phyloP scores from a whole-genome alignment of 2,113 vertebrate species.

The Artemisiospiza belli region DNA sequence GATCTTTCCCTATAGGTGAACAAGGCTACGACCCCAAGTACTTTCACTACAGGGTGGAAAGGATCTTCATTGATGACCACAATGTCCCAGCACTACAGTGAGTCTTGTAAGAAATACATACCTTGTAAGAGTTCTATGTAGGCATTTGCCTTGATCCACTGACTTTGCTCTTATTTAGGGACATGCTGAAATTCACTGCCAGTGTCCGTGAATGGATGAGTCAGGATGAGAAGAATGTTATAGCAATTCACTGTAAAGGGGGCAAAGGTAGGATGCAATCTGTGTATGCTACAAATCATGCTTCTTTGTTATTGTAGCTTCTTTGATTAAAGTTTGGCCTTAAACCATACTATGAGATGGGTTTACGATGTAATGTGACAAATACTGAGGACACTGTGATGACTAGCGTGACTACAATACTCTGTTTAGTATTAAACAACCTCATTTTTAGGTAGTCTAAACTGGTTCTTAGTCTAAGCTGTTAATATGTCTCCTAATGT shows the following conservation, averaged over 20 bases:
- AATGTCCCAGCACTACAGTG: conserved; percentile 90
- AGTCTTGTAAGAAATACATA: conserved; percentile 38
- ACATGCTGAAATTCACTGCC: conserved; percentile 88
- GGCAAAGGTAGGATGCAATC: conserved; percentile 85
- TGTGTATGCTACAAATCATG: not conserved
- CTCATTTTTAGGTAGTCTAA: not conserved
- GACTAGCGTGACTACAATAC: not conserved
- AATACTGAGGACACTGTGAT: not conserved
- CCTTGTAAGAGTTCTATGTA: fast-evolving
- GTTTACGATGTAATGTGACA: not conserved
- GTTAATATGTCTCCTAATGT: not conserved
- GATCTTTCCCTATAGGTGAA: conserved; percentile 81
- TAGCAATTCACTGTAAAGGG: conserved; percentile 95
- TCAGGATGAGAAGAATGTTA: conserved; percentile 81
- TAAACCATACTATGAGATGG: not conserved
- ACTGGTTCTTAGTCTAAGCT: not conserved
- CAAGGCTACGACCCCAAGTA: conserved; percentile 87
- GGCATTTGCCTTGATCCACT: not conserved
- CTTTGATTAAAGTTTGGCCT: not conserved
- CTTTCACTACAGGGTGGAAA: conserved; percentile 90
- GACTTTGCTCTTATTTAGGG: conserved; percentile 67
- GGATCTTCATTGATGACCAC: conserved; percentile 92
- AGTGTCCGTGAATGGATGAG: conserved; percentile 88
- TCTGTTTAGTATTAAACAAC: not conserved
- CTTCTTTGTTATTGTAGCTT: not conserved